Evolutionary conservation across 1,140 invertebrate species (phyloP).

Genomic region (Drosophila sp.): DNA sequence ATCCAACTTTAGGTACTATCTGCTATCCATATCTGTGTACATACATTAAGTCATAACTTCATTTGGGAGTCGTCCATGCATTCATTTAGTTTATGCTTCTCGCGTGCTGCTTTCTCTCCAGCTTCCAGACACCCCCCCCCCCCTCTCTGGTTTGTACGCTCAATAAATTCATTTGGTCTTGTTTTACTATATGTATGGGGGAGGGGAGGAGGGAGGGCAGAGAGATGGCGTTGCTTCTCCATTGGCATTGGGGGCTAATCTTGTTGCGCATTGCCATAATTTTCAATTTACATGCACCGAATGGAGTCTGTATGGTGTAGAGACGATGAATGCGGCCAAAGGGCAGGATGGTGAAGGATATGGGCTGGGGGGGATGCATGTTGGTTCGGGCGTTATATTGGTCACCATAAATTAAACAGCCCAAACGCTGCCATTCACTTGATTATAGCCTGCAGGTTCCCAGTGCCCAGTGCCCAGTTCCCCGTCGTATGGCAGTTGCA

Average conservation of each 20-base stretch:
- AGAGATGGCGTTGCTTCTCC: conserved; percentile 27
- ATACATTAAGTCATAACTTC: conserved; percentile 76
- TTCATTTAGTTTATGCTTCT: conserved; percentile 68
- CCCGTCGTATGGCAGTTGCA: conserved; percentile 58
- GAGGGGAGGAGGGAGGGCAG: conserved; percentile 2
- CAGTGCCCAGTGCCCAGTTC: neutral
- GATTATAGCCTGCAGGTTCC: conserved; percentile 61
- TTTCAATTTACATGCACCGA: conserved; percentile 79
- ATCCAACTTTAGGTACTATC: conserved; percentile 12
- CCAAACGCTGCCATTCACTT: conserved; percentile 56
- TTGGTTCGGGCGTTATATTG: conserved; percentile 67
- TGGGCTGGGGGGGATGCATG: conserved; percentile 23
- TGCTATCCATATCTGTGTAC: conserved; percentile 27
- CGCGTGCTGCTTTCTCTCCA: conserved; percentile 32
- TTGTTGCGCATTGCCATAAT: conserved; percentile 81
- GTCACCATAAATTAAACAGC: conserved; percentile 70
- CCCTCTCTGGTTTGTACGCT: conserved; percentile 30
- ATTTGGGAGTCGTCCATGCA: conserved; percentile 59
- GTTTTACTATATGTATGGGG: conserved; percentile 33
- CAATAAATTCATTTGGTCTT: conserved; percentile 59
- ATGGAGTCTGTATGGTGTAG: conserved; percentile 1
- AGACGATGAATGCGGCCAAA: too few relatives aligned
- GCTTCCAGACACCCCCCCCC: neutral
- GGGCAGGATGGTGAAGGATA: neutral
- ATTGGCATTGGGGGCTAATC: conserved; percentile 64